Conservation (phyloP, 53 echinoderm and acorn worm species). For the Zoroaster sp. region DNA sequence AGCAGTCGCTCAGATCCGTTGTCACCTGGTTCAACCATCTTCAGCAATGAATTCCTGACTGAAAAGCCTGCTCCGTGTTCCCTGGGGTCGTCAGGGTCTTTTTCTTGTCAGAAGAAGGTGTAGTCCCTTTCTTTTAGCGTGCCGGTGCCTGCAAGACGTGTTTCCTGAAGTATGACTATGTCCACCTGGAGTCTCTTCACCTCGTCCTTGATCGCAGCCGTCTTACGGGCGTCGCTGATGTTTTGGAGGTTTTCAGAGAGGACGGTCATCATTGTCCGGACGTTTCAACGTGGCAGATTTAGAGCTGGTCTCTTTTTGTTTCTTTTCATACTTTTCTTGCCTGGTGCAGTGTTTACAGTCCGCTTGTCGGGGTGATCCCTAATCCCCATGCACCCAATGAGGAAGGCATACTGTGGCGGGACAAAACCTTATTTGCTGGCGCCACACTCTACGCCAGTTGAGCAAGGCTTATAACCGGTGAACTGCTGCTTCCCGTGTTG, state of each 20-base stretch:
- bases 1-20: neutral
- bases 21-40: neutral
- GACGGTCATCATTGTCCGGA: conserved; percentile 1
- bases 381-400: conserved; percentile 23
- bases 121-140: neutral
- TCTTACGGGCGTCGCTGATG: conserved; percentile 4
- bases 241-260: neutral
- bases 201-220: neutral
- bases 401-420: conserved; percentile 52
- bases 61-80: neutral
- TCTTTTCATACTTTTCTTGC: neutral
- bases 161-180: too few species aligned
- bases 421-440: conserved; percentile 59
- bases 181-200: neutral
- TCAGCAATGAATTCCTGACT: neutral
- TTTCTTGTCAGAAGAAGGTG: conserved; percentile 1
- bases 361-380: neutral
- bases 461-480: conserved; percentile 74
- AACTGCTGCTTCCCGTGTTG: conserved; percentile 71
- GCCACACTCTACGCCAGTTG: conserved; percentile 50
- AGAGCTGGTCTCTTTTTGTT: neutral
- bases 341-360: conserved; percentile 3
- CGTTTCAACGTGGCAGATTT: neutral
- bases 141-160: neutral
- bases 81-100: neutral